Base-by-base conservation (phyloP, 2,888 invertebrate species). In the Phortica magna region DNA sequence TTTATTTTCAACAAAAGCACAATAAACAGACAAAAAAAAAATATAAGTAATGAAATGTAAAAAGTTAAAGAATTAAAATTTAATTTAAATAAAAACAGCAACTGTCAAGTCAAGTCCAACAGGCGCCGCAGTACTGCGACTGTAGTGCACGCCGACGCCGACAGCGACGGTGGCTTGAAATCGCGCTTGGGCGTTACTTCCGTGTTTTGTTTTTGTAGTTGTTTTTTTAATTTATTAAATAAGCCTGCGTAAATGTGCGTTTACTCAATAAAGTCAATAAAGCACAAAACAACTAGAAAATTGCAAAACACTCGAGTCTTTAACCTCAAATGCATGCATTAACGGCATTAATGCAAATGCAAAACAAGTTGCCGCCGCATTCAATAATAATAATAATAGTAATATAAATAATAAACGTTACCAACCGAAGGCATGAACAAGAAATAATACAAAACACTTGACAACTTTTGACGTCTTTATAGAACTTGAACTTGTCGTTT, bases 401-500 rank as follows among this genome's bases (percentile, higher is more conserved):
- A 48, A 43, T 48, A 43, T n/a, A n/a, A n/a, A 43, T 55, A 55
- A 55, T 55, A 55, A 14, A 55, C 55, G 43, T 68, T 43, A 10
- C 22, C 9, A 55, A 55, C 55, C 5, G 31, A 31, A 31, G 2
- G 31, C 2, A 31, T 31, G 5, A 31, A 67, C 42, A 41, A 14
- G 14, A 67, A 67, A 42, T 17, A 67, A 42, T 14, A 42, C n/a
- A 31, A 31, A 31, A 31, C 31, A 31, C 31, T 31, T 31, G 14
- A 42, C 39, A 67, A n/a, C 12, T 67, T 17, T 39, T 41, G 41
- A 42, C 17, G 41, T n/a, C 9, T 14, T 42, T 55, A 22, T 9
- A 55, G 55, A 71, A 71, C 70, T 71, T 71, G 70, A 55, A 68
- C 70, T 53, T 71, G 55, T 61, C 61, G n/a, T 22, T 61, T 4